Base-by-base conservation (phyloP, 2,113 vertebrate species). In the Corythoichthys intestinalis region DNA sequence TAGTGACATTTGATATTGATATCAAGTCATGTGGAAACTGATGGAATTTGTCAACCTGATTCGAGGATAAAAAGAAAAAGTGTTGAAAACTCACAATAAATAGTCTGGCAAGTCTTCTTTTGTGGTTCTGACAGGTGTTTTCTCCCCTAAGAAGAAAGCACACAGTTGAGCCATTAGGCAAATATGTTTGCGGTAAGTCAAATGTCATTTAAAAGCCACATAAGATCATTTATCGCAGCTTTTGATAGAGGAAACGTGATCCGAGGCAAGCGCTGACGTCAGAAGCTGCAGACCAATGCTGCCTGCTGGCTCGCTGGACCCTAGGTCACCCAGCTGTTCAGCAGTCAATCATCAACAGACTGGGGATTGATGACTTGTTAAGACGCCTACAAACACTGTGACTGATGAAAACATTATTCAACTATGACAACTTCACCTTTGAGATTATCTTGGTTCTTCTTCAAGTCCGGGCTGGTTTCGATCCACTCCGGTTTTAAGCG, bases 41-140 rank as follows among this genome's bases (percentile, higher is more conserved):
- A 71, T 48, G 41, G 14, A 3, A 20, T 11, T 56, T 11, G 4
- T 50, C 48, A 14, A 50, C 13, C 13, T 50, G 48, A 50, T 50
- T 48, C 10, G 3, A 48, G 15, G 14, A 50, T 15, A 17, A 3
- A 17, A 52, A 15, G 48, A 50, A 37, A 38, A 38, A 20, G 67
- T 44, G 34, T 66, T 75, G 67, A 60, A 46, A 70, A 91, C 94
- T 94, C 87, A 95, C 94, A 89, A 77, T 75, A 94, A 78, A 85
- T 95, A 95, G 77, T 94, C 92, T 0, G 90, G 92, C 72, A 91
- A 83, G 52, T 93, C 92, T 57, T 89, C 89, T 17, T 81, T 73
- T 65, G 78, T 79, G 61, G 71, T 79, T 63, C 34, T 78, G 71
- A 84, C 84, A 80, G 82, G 84, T 77, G 89, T 82, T 83, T 83